Evolutionary conservation across 2,888 invertebrate species (phyloP).

Genomic region (Linnaemya tessellans): DNA sequence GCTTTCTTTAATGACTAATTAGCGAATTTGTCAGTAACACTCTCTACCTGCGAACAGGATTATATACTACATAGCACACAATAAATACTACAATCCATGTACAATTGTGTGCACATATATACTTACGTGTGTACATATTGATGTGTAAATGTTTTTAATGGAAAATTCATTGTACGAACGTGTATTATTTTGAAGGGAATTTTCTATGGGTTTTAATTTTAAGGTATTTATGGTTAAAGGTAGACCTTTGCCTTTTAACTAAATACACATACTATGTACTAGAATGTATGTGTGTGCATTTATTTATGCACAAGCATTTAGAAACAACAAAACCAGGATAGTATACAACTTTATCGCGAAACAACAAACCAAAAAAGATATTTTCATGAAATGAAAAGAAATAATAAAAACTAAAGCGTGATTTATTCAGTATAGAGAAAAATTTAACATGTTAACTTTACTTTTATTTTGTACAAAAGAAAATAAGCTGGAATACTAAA

Average conservation of each 20-base stretch:
- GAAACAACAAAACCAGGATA: slow-evolving; percentile 34
- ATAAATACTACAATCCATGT: not conserved
- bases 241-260: not conserved
- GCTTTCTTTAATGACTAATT: slow-evolving; percentile 60
- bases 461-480: slow-evolving; percentile 7
- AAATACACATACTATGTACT: not conserved
- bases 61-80: no score
- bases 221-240: slow-evolving; percentile 35
- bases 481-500: not conserved
- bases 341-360: not conserved
- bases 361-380: not conserved
- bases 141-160: not conserved
- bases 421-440: slow-evolving; percentile 51
- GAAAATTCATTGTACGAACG: not conserved
- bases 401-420: not conserved
- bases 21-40: slow-evolving; percentile 62
- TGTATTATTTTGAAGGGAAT: no score
- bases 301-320: not conserved
- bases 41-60: slow-evolving; percentile 38
- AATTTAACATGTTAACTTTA: slow-evolving; percentile 48
- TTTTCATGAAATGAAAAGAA: slow-evolving; percentile 16
- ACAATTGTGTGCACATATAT: not conserved
- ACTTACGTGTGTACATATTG: not conserved
- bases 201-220: slow-evolving; percentile 10
- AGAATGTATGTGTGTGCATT: not conserved